Evolutionary conservation across 2,113 vertebrate species (phyloP), one percentile per base, ranked within the genome.

Genomic region (Atractosteus spatula): DNA sequence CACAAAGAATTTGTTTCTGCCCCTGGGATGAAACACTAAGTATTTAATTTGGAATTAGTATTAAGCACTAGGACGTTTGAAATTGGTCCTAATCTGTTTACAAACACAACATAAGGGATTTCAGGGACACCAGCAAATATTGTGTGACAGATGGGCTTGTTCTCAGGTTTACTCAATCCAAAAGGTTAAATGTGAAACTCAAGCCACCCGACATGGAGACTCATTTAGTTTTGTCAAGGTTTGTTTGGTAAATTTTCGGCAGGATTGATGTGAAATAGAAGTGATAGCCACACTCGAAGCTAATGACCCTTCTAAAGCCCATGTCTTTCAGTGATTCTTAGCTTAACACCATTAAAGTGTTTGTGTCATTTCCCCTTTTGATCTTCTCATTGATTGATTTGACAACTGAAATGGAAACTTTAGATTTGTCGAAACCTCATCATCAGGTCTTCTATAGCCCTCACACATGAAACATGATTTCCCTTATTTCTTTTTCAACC

Each of bases 141-240:
- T 81, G 74, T 75, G 51, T 59, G 70, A 86, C 90, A 93, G 88
- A 89, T 92, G 83, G 81, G 79, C 81, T 85, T 79, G 81, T 86
- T 87, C 87, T 86, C 80, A 81, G 74, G 78, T 91, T 84, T 83
- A 72, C 76, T 74, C 47, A 76, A 44, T 68, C 68, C 56, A 29
- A 76, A 80, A 86, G 62, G 55, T 76, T 85, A 90, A 90, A 87
- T 77, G 84, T 0, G 44, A 78, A 86, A 76, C 69, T 78, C 62
- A 55, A 83, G 80, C 66, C 79, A 29, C 76, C 55, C 41, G 42
- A 86, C 78, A 69, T 43, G 70, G 55, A 64, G 76, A 43, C 67
- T 80, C 79, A 66, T 55, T 41, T 14, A n/a, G 61, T 10, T 77
- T 73, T 69, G 41, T 0, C 0, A 76, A 74, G 77, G 72, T 80